Conservation (phyloP, 1,140 invertebrate genomes). For the Drosophila ercepeae region DNA sequence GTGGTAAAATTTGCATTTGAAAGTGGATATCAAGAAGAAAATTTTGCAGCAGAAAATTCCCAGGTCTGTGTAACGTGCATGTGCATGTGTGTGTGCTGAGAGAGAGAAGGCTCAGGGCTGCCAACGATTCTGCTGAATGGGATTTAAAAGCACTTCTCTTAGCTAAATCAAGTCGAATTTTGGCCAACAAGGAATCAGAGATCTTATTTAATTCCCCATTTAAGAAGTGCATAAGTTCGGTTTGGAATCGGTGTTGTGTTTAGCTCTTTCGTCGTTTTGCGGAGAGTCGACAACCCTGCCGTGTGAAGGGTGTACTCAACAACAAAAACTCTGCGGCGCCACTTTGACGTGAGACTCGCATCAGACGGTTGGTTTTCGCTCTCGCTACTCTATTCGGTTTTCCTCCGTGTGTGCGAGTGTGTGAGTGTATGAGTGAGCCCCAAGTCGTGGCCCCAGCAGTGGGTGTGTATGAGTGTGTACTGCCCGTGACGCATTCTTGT, state of each 20-base stretch:
- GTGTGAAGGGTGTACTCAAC: constrained; percentile 66
- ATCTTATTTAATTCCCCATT: not conserved
- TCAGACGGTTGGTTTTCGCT: constrained; percentile 73
- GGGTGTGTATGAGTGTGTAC: constrained; percentile 35
- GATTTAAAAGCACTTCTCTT: not conserved
- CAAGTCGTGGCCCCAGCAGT: constrained; percentile 12
- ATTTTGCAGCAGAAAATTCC: constrained; percentile 72
- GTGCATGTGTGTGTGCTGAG: constrained; percentile 32
- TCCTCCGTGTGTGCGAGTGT: constrained; percentile 25
- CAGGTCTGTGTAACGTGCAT: constrained; percentile 70
- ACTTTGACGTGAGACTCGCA: constrained; percentile 73
- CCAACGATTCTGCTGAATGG: constrained; percentile 7
- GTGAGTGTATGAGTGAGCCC: constrained; percentile 21
- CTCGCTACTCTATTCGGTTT: constrained; percentile 42
- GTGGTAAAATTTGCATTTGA: constrained; percentile 65
- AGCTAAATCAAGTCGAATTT: not conserved
- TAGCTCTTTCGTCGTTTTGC: not conserved
- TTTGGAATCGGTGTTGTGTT: not conserved
- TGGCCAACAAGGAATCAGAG: not conserved
- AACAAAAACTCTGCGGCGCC: constrained; percentile 70
- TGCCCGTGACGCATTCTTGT: constrained; percentile 76
- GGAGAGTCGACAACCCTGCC: constrained; percentile 44
- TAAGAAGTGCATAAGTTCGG: not conserved
- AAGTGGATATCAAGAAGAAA: constrained; percentile 72
- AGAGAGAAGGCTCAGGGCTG: constrained; percentile 58